Evolutionary conservation across 1,140 invertebrate species (phyloP), one percentile per base, ranked within the genome.

Genomic region (Drosophila rhopaloa): DNA sequence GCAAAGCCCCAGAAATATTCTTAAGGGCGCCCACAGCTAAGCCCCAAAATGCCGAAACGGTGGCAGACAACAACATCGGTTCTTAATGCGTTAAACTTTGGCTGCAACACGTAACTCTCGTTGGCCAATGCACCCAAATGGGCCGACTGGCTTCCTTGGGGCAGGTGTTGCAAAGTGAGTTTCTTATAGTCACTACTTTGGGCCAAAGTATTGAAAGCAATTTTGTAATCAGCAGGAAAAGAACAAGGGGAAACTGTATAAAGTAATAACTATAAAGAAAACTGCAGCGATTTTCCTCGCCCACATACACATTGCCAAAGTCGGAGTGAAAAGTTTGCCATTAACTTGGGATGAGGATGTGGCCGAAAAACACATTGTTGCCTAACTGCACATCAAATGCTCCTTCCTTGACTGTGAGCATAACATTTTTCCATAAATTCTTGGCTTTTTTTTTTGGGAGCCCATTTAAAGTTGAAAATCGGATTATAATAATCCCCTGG

Each of bases 201-300:
- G 62, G 47, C 41, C 60, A 76, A 77, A 83, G 79, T 83, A 88
- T 89, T 83, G 76, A 83, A 81, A 84, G 77, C 84, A 83, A 88
- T 89, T 88, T 88, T 74, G 77, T 88, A 89, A 88, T 88, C 84
- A 81, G 79, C 72, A 47, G 47, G 27, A 63, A 74, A 79, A 60
- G 71, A 55, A 67, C 58, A 67, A 67, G 76, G 63, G 68, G 44
- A 78, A 75, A 75, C 82, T 79, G 68, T 88, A 79, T 78, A 88
- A 88, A 83, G 79, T 89, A 88, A 88, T 88, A 88, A 83, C 83
- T 71, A 88, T 88, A 89, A 83, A 82, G 84, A 79, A 83, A 80
- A 83, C 63, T 83, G 79, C 67, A 83, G 63, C 79, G 67, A 76
- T 82, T 88, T 85, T 70, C 60, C 61, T 46, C 47, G 41, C 58